Percentiles rank a stretch among this genome's conserved stretches.
These are phyloP conservation scores for Saccopteryx leptura DNA, from an alignment of 2,113 vertebrate species.

Conservation along the genomic window DNA sequence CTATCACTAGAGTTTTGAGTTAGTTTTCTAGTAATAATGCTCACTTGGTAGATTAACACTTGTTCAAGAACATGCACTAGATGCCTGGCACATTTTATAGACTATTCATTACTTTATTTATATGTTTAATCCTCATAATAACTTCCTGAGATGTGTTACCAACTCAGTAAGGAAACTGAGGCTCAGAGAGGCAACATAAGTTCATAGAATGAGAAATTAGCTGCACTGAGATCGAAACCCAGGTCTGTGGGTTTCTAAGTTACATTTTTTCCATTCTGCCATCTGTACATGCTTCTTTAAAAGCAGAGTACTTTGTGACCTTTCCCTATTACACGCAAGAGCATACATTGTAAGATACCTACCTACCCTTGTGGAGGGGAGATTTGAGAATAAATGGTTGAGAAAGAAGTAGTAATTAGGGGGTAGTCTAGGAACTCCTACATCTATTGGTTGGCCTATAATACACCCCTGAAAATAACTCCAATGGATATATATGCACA, in stretches of 20 bases:
- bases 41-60: neutral
- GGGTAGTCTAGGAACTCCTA: neutral
- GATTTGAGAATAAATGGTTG: neutral
- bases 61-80: neutral
- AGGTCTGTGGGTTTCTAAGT: neutral
- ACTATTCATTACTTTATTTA: neutral
- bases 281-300: neutral
- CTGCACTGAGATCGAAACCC: neutral
- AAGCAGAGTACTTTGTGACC: neutral
- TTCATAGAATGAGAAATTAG: neutral
- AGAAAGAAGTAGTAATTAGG: conserved; percentile 3
- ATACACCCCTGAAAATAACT: neutral
- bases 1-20: neutral
- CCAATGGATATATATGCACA: too few species aligned
- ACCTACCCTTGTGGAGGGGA: neutral
- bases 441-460: neutral
- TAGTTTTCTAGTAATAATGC: conserved; percentile 15
- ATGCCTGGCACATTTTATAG: conserved; percentile 14
- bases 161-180: neutral
- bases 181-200: neutral
- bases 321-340: neutral
- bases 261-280: neutral
- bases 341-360: neutral
- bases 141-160: neutral
- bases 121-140: neutral